Evolutionary conservation across 2,888 invertebrate genomes (phyloP).

Genomic region (Drepana falcataria): DNA sequence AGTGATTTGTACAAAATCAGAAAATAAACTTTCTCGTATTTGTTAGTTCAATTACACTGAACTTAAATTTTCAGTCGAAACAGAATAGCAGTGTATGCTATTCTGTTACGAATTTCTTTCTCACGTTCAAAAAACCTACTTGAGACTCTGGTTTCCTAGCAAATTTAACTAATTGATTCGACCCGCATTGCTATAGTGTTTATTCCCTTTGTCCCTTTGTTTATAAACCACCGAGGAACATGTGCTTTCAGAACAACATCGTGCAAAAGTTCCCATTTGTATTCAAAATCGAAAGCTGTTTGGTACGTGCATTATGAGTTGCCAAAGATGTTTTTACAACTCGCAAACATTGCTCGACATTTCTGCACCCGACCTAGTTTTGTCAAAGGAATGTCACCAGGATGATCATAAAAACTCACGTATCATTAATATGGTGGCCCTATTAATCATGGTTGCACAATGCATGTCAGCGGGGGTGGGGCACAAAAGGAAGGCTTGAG

Average conservation of each 20-base stretch:
- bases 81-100: too few relatives aligned
- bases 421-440: conserved; percentile 58
- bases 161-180: conserved; percentile 12
- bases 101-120: too few relatives aligned
- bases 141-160: too few relatives aligned
- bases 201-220: conserved; percentile 13
- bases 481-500: conserved; percentile 59
- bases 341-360: conserved; percentile 19
- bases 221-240: conserved; percentile 24
- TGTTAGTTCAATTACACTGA: too few relatives aligned
- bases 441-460: conserved; percentile 73
- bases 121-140: too few relatives aligned
- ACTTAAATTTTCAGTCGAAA: too few relatives aligned
- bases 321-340: conserved; percentile 1
- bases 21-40: too few relatives aligned
- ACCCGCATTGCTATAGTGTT: conserved; percentile 11
- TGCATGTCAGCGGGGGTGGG: conserved; percentile 56
- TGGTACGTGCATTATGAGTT: conserved; percentile 1
- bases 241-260: conserved; percentile 16
- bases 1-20: too few relatives aligned
- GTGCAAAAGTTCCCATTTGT: conserved; percentile 33
- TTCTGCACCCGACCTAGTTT: conserved; percentile 50
- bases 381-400: conserved; percentile 56
- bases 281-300: conserved; percentile 32
- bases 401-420: conserved; percentile 41